These are phyloP conservation scores for Phaonia tiefii DNA, from an alignment of 2,888 invertebrate genomes.

Conservation along the genomic window DNA sequence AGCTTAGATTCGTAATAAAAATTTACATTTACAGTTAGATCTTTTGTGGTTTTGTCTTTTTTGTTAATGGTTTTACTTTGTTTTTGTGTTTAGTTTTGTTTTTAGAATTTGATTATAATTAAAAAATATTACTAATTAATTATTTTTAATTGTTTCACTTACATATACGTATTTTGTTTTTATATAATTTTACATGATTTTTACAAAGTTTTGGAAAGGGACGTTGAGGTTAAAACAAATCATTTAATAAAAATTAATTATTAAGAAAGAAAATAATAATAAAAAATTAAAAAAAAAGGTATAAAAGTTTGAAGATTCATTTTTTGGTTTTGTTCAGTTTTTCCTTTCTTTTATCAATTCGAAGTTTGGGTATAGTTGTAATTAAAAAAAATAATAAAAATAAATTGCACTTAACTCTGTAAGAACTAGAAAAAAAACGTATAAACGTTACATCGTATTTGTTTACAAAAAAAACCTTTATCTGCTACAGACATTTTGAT, in stretches of 20 bases:
- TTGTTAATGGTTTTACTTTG: no score
- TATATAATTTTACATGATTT: conserved; percentile 55
- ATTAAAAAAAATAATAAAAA: conserved; percentile 13
- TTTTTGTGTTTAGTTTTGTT: no score
- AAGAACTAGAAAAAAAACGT: conserved; percentile 13
- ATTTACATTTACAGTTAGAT: conserved; percentile 48
- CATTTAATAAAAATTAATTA: background rate
- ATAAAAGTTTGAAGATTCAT: conserved; percentile 55
- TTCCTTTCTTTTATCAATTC: conserved; percentile 45
- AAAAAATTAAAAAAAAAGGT: conserved; percentile 7
- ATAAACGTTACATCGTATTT: conserved; percentile 1
- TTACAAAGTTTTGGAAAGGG: conserved; percentile 40
- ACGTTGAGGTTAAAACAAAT: background rate
- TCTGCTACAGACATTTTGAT: conserved; percentile 20
- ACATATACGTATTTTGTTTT: conserved; percentile 1
- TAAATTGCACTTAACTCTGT: conserved; percentile 36
- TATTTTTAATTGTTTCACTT: conserved; percentile 11
- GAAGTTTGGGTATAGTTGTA: conserved; percentile 25
- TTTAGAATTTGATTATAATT: conserved; percentile 15
- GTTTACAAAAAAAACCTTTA: background rate
- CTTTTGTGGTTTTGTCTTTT: background rate
- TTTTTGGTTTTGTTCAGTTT: conserved; percentile 38
- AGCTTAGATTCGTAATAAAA: conserved; percentile 59
- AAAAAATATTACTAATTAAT: conserved; percentile 46
- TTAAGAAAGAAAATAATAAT: conserved; percentile 5